phyloP scores from a whole-genome alignment of 2,113 vertebrate species.

The Vulpes vulpes region DNA sequence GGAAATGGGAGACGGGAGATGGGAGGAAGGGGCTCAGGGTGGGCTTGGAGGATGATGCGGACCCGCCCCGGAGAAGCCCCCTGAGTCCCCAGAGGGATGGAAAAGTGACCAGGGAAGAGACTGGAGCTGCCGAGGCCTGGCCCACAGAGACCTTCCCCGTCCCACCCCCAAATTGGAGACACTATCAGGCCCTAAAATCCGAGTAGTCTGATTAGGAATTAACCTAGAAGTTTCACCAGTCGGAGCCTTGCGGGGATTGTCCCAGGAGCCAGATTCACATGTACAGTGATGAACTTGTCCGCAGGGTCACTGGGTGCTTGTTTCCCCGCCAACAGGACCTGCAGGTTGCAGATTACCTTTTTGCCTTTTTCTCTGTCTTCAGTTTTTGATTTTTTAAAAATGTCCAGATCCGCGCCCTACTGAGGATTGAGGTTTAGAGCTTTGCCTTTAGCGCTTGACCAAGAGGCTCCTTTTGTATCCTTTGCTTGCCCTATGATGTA shows the following conservation, averaged over 20 bases:
- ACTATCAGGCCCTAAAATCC: background rate
- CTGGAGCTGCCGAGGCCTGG: background rate
- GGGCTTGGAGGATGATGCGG: no score
- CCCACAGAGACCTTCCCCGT: no score
- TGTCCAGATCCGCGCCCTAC: background rate
- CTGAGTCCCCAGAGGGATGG: accelerated
- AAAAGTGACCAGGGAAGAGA: no score
- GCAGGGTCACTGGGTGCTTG: no score
- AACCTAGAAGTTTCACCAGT: slow-evolving; percentile 41
- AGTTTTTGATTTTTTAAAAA: no score
- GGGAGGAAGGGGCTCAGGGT: no score
- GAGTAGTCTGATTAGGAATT: slow-evolving; percentile 45
- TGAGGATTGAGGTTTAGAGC: background rate
- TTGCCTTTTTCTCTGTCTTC: background rate
- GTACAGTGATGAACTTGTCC: background rate
- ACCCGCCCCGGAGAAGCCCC: background rate
- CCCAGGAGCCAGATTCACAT: background rate
- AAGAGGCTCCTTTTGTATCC: background rate
- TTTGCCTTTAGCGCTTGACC: background rate
- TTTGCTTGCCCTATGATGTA: background rate
- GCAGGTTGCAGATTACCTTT: accelerated
- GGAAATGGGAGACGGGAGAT: no score
- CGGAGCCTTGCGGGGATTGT: background rate
- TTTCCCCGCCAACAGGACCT: accelerated
- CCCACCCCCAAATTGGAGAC: background rate